Conservation (phyloP, 2,797 vertebrate species). For the Pagetopsis macropterus region DNA sequence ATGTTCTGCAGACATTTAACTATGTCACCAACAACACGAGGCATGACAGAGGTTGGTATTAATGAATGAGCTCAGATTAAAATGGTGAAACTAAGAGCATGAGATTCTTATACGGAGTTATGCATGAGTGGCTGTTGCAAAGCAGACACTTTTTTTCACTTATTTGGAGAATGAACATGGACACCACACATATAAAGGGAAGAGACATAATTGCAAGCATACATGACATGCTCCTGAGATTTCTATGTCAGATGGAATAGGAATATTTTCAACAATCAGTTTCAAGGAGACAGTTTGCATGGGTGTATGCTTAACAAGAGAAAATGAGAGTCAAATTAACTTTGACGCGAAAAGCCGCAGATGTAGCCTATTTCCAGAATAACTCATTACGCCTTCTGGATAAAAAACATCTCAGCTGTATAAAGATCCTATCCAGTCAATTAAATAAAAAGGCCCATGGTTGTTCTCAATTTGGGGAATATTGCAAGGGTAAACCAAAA, state of each 20-base stretch:
- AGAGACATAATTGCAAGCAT: constrained; percentile 13
- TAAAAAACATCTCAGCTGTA: constrained; percentile 5
- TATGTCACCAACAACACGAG: neutral
- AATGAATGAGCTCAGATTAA: constrained; percentile 7
- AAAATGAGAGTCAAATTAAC: neutral
- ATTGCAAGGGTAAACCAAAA: constrained; percentile 3
- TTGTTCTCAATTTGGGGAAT: constrained; percentile 1
- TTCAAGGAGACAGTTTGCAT: neutral
- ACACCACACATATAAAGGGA: constrained; percentile 24
- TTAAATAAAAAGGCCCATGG: constrained; percentile 10
- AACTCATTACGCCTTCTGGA: constrained; percentile 3
- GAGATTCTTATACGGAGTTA: constrained; percentile 1
- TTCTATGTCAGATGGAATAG: constrained; percentile 11
- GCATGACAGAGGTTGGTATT: constrained; percentile 1
- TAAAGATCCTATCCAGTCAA: constrained; percentile 5
- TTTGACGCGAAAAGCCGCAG: neutral
- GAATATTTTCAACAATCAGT: neutral
- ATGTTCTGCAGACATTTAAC: neutral
- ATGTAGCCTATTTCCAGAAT: neutral
- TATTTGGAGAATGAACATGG: constrained; percentile 62
- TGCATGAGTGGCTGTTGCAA: constrained; percentile 47
- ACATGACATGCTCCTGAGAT: constrained; percentile 6
- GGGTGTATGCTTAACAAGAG: neutral
- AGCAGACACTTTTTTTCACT: constrained; percentile 51
- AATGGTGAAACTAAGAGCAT: constrained; percentile 7